phyloP scores from a whole-genome alignment of 1,140 invertebrate genomes.

The Drosophila prosaltans region DNA sequence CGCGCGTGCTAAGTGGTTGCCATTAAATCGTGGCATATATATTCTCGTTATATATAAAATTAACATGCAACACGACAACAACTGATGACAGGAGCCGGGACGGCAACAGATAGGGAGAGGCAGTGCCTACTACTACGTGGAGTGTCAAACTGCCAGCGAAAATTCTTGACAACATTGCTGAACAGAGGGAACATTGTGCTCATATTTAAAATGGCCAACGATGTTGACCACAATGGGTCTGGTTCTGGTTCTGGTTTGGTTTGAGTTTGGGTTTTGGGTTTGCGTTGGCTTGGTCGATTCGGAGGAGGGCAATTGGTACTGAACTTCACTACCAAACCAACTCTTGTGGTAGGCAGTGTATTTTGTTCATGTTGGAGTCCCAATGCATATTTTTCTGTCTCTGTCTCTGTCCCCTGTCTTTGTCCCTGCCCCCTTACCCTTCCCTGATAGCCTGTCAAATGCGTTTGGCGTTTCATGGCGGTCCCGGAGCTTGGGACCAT shows the following conservation, averaged over 20 bases:
- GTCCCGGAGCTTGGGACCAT: conserved; percentile 39
- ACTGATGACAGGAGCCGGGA: conserved; percentile 35
- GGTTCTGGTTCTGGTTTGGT: conserved; percentile 4
- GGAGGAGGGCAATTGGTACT: conserved; percentile 38
- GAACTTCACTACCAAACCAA: conserved; percentile 20
- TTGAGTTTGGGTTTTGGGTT: too few species aligned
- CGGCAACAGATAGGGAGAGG: background rate
- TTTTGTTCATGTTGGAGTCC: conserved; percentile 24
- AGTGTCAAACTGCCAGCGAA: conserved; percentile 63
- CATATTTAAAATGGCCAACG: conserved; percentile 70
- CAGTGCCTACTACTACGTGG: conserved; percentile 28
- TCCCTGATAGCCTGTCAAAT: conserved; percentile 43
- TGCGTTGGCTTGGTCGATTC: background rate
- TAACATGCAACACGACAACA: conserved; percentile 70
- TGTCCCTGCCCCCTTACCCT: background rate
- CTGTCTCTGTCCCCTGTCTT: background rate
- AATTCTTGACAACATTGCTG: conserved; percentile 56
- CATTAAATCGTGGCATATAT: conserved; percentile 74
- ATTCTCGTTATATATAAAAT: conserved; percentile 52
- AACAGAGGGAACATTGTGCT: conserved; percentile 44
- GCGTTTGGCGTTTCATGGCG: conserved; percentile 53
- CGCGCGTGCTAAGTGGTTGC: conserved; percentile 64
- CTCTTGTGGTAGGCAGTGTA: conserved; percentile 26
- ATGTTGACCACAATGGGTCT: conserved; percentile 50
- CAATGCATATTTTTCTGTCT: background rate